phyloP scores from a whole-genome alignment of 1,140 invertebrate genomes.

The Goniozus legneri region DNA sequence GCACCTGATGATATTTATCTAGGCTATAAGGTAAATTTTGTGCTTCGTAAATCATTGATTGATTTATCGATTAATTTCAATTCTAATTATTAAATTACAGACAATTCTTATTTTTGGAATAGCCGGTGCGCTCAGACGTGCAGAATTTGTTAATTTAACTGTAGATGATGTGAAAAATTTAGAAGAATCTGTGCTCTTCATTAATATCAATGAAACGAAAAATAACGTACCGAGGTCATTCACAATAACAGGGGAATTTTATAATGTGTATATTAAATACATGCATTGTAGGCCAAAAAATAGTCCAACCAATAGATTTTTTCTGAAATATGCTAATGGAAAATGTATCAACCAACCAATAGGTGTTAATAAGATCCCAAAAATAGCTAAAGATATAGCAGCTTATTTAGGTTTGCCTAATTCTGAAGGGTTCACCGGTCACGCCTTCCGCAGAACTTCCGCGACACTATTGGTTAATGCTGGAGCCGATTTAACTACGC shows the following conservation, averaged over 20 bases:
- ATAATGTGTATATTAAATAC: neutral
- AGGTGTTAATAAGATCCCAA: neutral
- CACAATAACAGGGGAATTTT: neutral
- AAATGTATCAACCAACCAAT: neutral
- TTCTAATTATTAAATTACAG: too few relatives aligned
- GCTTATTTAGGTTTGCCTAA: too few relatives aligned
- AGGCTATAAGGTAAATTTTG: slow-evolving; percentile 3
- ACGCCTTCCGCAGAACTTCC: too few relatives aligned
- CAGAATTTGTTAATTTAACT: neutral
- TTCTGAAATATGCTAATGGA: neutral
- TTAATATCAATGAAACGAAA: neutral
- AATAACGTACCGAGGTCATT: neutral
- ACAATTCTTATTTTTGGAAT: neutral
- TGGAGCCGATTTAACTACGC: too few relatives aligned
- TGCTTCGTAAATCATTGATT: neutral
- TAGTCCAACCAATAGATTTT: neutral
- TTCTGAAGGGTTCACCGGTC: too few relatives aligned
- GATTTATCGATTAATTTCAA: too few relatives aligned
- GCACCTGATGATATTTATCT: too few relatives aligned
- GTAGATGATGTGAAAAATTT: neutral
- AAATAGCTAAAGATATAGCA: neutral
- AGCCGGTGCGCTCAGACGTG: neutral
- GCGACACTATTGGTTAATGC: too few relatives aligned
- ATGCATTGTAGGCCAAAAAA: neutral
- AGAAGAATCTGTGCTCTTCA: neutral